These are phyloP conservation scores for Sinocyclocheilus rhinocerous DNA, from an alignment of 2,113 vertebrate genomes.

Conservation along the genomic window DNA sequence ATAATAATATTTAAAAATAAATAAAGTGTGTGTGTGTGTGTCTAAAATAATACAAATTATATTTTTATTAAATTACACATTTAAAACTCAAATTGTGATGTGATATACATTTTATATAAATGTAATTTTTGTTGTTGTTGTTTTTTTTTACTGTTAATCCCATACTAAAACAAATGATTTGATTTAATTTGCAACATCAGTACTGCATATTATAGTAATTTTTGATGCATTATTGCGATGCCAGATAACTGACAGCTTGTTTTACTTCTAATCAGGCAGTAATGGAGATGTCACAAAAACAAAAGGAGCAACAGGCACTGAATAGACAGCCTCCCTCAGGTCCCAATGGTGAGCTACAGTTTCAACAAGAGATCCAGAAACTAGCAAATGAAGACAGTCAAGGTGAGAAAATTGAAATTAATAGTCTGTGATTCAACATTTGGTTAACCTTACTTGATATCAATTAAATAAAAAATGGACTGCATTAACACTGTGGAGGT, in stretches of 20 bases:
- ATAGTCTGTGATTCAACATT: not conserved
- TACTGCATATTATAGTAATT: not conserved
- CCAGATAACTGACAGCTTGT: not conserved
- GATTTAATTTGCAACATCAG: not conserved
- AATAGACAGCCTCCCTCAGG: constrained; percentile 66
- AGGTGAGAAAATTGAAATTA: not conserved
- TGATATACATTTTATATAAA: not conserved
- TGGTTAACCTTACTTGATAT: not conserved
- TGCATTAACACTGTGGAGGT: not conserved
- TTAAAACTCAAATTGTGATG: not conserved
- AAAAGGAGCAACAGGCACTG: constrained; percentile 75
- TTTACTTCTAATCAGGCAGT: constrained; percentile 73
- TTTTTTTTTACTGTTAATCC: not conserved
- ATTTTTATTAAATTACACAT: too few relatives aligned
- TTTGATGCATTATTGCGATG: not conserved
- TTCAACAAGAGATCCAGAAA: constrained; percentile 68
- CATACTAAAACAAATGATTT: not conserved
- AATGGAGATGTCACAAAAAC: constrained; percentile 86
- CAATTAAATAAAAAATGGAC: not conserved
- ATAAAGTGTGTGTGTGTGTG: not conserved
- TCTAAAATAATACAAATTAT: not conserved
- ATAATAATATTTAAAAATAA: not conserved
- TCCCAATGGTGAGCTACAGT: constrained; percentile 78
- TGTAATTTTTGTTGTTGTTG: accelerated
- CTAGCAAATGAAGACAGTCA: constrained; percentile 61